These are phyloP conservation scores for Leptinotarsa texana DNA, from an alignment of 1,140 invertebrate genomes.

Conservation along the genomic window DNA sequence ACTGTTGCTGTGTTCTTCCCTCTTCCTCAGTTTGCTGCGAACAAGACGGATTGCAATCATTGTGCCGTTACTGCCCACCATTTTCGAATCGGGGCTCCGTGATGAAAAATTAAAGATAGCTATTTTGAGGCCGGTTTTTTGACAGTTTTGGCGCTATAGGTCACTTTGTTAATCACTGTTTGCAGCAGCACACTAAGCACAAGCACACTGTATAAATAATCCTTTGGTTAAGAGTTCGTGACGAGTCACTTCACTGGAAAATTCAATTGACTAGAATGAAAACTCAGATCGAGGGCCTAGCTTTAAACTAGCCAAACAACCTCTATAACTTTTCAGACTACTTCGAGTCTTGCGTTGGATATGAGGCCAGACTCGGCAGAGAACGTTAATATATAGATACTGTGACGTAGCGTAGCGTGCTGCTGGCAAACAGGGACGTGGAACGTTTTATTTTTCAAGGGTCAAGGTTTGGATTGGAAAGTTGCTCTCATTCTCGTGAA, in stretches of 20 bases:
- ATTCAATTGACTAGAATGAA: constrained; percentile 33
- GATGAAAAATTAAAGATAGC: constrained; percentile 53
- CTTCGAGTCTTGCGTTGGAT: constrained; percentile 11
- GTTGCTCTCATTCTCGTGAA: not conserved
- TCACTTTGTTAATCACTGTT: constrained; percentile 22
- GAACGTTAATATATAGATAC: constrained; percentile 29
- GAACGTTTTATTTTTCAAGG: not conserved
- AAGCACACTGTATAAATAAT: constrained; percentile 26
- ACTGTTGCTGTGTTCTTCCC: constrained; percentile 72
- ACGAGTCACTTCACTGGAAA: constrained; percentile 15
- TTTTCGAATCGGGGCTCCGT: constrained; percentile 56
- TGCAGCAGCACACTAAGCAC: constrained; percentile 28
- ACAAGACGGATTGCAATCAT: constrained; percentile 85
- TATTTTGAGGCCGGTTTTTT: constrained; percentile 45
- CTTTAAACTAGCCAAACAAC: constrained; percentile 37
- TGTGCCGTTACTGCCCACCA: constrained; percentile 80
- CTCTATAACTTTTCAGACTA: constrained; percentile 18
- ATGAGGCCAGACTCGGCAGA: constrained; percentile 24
- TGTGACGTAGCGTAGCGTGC: constrained; percentile 26
- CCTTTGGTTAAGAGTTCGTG: constrained; percentile 32
- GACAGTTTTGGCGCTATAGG: not conserved
- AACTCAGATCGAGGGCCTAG: constrained; percentile 37
- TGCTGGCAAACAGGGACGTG: constrained; percentile 26
- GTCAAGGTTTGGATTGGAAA: constrained; percentile 22
- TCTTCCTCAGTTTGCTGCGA: constrained; percentile 82